A percentile compares a stretch with the other conserved stretches of the same genome.
Conservation (phyloP, 2,888 invertebrate genomes). For the Cosmorhoe ocellata region DNA sequence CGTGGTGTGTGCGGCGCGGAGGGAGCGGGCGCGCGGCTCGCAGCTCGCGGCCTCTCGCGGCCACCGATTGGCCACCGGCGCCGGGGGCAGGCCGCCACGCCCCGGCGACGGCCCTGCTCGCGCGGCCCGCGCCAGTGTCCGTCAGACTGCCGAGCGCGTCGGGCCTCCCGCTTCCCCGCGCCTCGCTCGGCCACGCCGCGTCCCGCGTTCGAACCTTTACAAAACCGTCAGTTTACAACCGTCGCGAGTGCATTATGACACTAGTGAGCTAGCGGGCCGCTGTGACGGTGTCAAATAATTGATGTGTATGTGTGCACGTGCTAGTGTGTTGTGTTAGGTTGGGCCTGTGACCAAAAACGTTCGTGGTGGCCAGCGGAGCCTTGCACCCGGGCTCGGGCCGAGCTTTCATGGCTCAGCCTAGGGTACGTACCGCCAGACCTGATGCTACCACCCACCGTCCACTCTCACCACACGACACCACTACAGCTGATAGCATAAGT, state of each 20-base stretch:
- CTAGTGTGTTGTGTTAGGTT: slow-evolving; percentile 77
- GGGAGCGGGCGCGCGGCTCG: slow-evolving; percentile 40
- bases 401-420: slow-evolving; percentile 95
- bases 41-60: slow-evolving; percentile 29
- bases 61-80: slow-evolving; percentile 27
- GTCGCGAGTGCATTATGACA: slow-evolving; percentile 82
- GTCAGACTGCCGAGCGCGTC: slow-evolving; percentile 81
- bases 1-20: slow-evolving; percentile 53
- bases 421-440: slow-evolving; percentile 84
- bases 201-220: slow-evolving; percentile 62
- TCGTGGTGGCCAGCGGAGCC: slow-evolving; percentile 82
- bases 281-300: slow-evolving; percentile 76
- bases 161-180: slow-evolving; percentile 82
- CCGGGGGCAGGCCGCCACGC: slow-evolving; percentile 45
- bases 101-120: slow-evolving; percentile 67
- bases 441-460: slow-evolving; percentile 20
- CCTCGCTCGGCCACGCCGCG: slow-evolving; percentile 80
- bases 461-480: slow-evolving; percentile 36
- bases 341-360: slow-evolving; percentile 77
- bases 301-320: slow-evolving; percentile 79
- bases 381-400: slow-evolving; percentile 86
- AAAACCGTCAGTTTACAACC: slow-evolving; percentile 57
- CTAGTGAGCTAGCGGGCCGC: slow-evolving; percentile 82
- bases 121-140: slow-evolving; percentile 75
- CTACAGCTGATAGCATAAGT: slow-evolving; percentile 43